These are phyloP conservation scores for Limosa lapponica DNA, from an alignment of 2,797 vertebrate species.

Conservation along the genomic window DNA sequence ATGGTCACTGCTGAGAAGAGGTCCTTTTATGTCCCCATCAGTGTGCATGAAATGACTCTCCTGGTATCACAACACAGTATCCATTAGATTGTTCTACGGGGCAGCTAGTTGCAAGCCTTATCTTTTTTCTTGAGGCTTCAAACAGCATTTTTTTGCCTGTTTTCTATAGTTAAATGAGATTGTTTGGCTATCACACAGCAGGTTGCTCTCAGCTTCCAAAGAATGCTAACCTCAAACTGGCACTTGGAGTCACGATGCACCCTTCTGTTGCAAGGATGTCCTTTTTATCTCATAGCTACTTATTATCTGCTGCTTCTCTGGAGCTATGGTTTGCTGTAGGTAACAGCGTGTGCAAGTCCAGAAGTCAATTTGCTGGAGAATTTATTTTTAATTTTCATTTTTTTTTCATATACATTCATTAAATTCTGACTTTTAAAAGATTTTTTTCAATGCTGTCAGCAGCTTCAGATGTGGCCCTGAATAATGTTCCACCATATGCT, in stretches of 20 bases:
- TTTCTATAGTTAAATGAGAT: background rate
- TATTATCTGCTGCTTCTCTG: background rate
- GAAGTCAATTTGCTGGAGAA: background rate
- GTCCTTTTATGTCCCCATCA: background rate
- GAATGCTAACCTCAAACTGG: background rate
- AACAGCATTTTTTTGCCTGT: background rate
- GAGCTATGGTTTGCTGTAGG: background rate
- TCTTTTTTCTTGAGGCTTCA: background rate
- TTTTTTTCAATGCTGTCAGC: background rate
- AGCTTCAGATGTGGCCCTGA: background rate
- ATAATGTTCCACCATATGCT: background rate
- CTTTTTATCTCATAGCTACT: background rate
- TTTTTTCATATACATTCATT: background rate
- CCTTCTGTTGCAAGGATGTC: background rate
- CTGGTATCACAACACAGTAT: background rate
- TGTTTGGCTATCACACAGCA: background rate
- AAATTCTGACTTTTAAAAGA: background rate
- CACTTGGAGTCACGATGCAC: background rate
- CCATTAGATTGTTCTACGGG: rapidly evolving
- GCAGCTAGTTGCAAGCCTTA: background rate
- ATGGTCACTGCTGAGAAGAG: background rate
- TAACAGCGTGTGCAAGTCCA: background rate
- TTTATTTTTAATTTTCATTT: background rate
- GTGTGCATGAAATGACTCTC: background rate
- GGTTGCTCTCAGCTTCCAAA: background rate